Conservation (phyloP, 2,888 invertebrate genomes). For the Drosophila multiciliata region DNA sequence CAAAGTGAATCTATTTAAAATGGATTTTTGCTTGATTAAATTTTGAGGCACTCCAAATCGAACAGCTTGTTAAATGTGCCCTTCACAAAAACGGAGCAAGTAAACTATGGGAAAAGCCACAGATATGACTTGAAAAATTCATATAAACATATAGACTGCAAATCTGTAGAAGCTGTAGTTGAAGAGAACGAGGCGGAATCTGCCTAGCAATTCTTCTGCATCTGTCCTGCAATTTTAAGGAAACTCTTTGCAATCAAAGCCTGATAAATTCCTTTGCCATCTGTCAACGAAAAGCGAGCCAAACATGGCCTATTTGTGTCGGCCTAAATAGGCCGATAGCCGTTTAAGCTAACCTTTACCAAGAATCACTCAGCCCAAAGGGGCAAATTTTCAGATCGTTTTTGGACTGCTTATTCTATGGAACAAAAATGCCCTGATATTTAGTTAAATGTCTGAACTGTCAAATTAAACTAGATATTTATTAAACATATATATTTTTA, state of each 20-base stretch:
- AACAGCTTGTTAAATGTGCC: slow-evolving; percentile 5
- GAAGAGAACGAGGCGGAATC: too few relatives aligned
- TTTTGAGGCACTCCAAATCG: slow-evolving; percentile 35
- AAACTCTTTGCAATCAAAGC: too few relatives aligned
- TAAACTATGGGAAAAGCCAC: not conserved
- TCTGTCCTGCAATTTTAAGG: too few relatives aligned
- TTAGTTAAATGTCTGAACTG: not conserved
- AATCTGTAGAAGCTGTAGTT: too few relatives aligned
- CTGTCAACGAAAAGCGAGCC: too few relatives aligned
- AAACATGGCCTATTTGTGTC: too few relatives aligned
- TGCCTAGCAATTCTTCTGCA: too few relatives aligned
- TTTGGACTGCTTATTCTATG: not conserved
- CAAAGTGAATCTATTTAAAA: slow-evolving; percentile 76
- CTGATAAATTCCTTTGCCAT: too few relatives aligned
- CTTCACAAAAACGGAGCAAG: not conserved
- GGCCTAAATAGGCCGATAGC: too few relatives aligned
- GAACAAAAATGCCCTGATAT: too few relatives aligned
- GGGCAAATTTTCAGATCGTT: not conserved
- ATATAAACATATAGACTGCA: not conserved
- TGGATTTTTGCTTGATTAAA: slow-evolving; percentile 80
- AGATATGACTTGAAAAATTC: not conserved
- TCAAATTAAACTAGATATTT: not conserved
- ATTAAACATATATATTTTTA: too few relatives aligned
- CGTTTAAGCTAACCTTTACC: too few relatives aligned
- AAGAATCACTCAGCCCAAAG: not conserved